These are phyloP conservation scores for Oophaga sylvatica DNA, from an alignment of 2,797 vertebrate genomes.

Conservation along the genomic window DNA sequence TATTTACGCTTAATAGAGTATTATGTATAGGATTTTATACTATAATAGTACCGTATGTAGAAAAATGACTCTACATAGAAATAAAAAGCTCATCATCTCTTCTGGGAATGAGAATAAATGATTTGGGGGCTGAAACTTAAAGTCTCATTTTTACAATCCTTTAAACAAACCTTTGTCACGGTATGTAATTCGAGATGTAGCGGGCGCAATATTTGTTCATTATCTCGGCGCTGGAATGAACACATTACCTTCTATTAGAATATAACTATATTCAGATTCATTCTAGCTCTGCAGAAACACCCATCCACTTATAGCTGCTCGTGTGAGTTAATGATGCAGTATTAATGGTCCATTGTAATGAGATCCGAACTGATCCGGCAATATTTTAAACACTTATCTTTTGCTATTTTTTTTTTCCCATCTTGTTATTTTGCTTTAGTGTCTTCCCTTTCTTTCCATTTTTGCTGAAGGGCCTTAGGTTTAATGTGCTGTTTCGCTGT, in stretches of 20 bases:
- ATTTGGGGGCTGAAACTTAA: background rate
- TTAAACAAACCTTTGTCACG: slow-evolving; percentile 50
- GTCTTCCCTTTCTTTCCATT: background rate
- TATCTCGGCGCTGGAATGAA: slow-evolving; percentile 23
- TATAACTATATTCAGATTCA: slow-evolving; percentile 35
- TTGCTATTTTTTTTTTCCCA: slow-evolving; percentile 20
- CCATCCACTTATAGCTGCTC: slow-evolving; percentile 48
- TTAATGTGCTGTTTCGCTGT: slow-evolving; percentile 38
- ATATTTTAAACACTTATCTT: slow-evolving; percentile 51
- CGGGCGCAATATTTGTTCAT: slow-evolving; percentile 32
- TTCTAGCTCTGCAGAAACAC: slow-evolving; percentile 16
- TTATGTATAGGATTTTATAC: background rate
- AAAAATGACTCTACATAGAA: background rate
- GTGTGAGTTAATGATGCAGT: slow-evolving; percentile 50
- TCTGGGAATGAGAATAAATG: background rate
- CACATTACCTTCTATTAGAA: slow-evolving; percentile 51
- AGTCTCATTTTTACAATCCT: slow-evolving; percentile 28
- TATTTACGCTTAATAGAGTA: background rate
- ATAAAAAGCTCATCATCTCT: background rate
- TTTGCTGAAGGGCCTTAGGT: slow-evolving; percentile 25
- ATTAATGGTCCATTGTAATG: slow-evolving; percentile 53
- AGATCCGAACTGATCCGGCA: slow-evolving; percentile 34
- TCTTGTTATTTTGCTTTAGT: slow-evolving; percentile 29
- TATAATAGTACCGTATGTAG: background rate
- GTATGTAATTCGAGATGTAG: slow-evolving; percentile 44